A percentile compares a stretch with the other conserved stretches of the same genome.
These are phyloP conservation scores for Sinocyclocheilus rhinocerous DNA, from an alignment of 2,113 vertebrate species.

Conservation along the genomic window DNA sequence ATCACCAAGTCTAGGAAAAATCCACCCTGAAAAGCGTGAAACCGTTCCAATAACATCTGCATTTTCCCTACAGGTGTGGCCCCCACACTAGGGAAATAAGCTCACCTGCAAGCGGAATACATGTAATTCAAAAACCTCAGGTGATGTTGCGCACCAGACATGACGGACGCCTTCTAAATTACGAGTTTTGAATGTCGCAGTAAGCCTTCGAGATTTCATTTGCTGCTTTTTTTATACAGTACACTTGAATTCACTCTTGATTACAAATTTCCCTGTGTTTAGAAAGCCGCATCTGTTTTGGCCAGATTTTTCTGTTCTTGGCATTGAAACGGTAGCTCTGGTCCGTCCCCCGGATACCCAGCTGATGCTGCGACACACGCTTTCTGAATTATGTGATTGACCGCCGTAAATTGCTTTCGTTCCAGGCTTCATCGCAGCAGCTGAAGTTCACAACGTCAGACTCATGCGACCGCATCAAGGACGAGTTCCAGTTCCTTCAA, in stretches of 20 bases:
- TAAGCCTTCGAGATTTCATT: slow-evolving; percentile 23
- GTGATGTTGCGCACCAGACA: slow-evolving; percentile 4
- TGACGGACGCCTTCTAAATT: slow-evolving; percentile 26
- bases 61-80: slow-evolving; percentile 42
- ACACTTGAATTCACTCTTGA: slow-evolving; percentile 29
- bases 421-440: slow-evolving; percentile 87
- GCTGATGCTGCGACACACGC: not conserved
- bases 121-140: slow-evolving; percentile 34
- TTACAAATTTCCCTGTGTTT: not conserved
- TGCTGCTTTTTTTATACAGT: not conserved
- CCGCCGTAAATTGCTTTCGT: slow-evolving; percentile 46
- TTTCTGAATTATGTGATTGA: slow-evolving; percentile 41
- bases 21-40: slow-evolving; percentile 31
- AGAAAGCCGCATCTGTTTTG: slow-evolving; percentile 6
- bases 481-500: slow-evolving; percentile 98
- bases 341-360: not conserved
- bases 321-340: not conserved
- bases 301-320: not conserved
- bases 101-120: slow-evolving; percentile 14
- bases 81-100: slow-evolving; percentile 52
- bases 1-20: slow-evolving; percentile 31
- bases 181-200: slow-evolving; percentile 30
- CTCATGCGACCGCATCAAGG: slow-evolving; percentile 98
- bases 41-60: slow-evolving; percentile 29
- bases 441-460: slow-evolving; percentile 98